A percentile compares a stretch with the other conserved stretches of the same genome.
Evolutionary conservation across 2,113 vertebrate genomes (phyloP).

Genomic region (Empidonax traillii): DNA sequence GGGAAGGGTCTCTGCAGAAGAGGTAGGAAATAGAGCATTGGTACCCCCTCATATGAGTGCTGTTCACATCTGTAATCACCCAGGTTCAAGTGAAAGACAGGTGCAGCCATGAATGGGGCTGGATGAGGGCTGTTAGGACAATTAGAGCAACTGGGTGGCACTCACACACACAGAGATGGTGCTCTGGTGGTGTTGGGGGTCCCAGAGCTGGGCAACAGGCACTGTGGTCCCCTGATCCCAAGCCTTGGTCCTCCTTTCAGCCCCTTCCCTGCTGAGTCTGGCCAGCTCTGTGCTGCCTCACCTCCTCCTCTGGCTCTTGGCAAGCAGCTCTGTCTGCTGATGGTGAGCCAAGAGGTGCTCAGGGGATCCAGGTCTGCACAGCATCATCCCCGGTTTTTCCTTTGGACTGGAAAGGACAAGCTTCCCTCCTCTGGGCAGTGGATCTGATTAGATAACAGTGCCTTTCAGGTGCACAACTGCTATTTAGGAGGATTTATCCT

Average conservation of each 20-base stretch:
- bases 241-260: not conserved
- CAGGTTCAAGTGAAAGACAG: not conserved
- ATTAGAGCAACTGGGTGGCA: not conserved
- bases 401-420: not conserved
- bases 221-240: not conserved
- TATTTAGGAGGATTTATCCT: not conserved
- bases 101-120: not conserved
- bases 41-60: not conserved
- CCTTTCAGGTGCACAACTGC: not conserved
- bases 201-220: rapidly evolving
- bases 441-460: not conserved
- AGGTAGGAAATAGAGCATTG: not conserved
- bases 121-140: not conserved
- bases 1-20: not conserved
- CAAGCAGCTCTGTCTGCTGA: not conserved
- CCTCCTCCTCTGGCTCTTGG: not conserved
- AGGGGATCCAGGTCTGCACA: not conserved
- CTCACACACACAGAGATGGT: not conserved
- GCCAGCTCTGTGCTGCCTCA: not conserved
- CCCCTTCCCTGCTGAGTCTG: not conserved
- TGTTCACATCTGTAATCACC: not conserved
- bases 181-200: not conserved
- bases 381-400: not conserved
- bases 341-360: not conserved
- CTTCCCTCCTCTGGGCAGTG: not conserved